These are phyloP conservation scores for Melinaea menophilus DNA, from an alignment of 2,888 invertebrate genomes.

Conservation along the genomic window DNA sequence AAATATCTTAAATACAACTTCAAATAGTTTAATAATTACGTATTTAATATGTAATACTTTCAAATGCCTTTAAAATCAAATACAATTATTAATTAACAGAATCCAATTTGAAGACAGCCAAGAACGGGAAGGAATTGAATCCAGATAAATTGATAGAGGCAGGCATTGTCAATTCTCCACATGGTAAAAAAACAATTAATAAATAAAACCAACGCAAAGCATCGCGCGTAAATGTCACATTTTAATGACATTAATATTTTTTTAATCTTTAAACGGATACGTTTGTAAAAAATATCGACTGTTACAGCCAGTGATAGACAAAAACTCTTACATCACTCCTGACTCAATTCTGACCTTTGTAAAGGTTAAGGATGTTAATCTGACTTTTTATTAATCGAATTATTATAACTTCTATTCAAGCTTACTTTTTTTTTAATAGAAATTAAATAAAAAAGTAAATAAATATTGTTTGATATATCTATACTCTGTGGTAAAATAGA, in stretches of 20 bases:
- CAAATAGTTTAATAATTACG: not conserved
- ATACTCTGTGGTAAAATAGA: too few species aligned
- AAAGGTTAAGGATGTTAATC: constrained; percentile 7
- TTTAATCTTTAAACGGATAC: too few species aligned
- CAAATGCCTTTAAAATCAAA: too few species aligned
- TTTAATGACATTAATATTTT: too few species aligned
- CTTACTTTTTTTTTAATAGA: not conserved
- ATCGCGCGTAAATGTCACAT: too few species aligned
- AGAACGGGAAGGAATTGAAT: not conserved
- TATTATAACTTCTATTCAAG: not conserved
- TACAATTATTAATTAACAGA: not conserved
- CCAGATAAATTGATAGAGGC: not conserved
- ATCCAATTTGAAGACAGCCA: not conserved
- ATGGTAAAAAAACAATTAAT: not conserved
- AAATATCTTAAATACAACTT: not conserved
- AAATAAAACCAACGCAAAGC: too few species aligned
- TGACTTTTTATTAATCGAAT: constrained; percentile 8
- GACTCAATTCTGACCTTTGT: constrained; percentile 5
- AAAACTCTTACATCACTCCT: constrained; percentile 1
- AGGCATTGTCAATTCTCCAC: not conserved
- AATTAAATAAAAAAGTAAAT: too few species aligned
- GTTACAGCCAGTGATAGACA: not conserved
- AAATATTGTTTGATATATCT: too few species aligned
- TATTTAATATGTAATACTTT: not conserved
- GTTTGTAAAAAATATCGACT: too few species aligned